Percentiles rank a stretch among this genome's conserved stretches.
phyloP scores from a whole-genome alignment of 2,888 invertebrate species.

The Stenolophus ochropezus region DNA sequence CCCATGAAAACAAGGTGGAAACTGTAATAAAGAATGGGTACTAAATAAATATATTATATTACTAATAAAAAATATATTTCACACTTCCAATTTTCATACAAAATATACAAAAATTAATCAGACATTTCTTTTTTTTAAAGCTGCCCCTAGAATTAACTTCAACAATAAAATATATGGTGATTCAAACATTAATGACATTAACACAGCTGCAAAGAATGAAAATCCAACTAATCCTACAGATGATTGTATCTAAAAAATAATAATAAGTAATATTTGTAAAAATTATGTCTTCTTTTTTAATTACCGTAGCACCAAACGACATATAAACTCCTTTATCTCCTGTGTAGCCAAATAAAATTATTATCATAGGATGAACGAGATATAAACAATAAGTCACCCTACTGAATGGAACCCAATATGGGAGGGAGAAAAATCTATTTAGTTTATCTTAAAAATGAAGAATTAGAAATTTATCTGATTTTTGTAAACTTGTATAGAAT shows the following conservation, averaged over 20 bases:
- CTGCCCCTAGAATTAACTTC: conserved; percentile 21
- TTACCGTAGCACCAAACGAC: conserved; percentile 7
- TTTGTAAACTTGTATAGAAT: too few species aligned
- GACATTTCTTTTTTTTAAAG: not conserved
- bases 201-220: conserved; percentile 38
- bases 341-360: conserved; percentile 9
- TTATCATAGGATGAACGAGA: conserved; percentile 52
- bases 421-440: conserved; percentile 12
- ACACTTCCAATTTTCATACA: too few species aligned
- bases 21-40: too few species aligned
- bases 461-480: too few species aligned
- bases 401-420: conserved; percentile 41
- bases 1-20: too few species aligned
- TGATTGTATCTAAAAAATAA: conserved; percentile 28
- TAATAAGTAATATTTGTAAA: not conserved
- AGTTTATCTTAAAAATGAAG: conserved; percentile 26
- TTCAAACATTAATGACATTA: conserved; percentile 50
- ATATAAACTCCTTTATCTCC: conserved; percentile 33
- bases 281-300: not conserved
- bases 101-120: too few species aligned
- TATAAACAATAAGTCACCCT: conserved; percentile 45
- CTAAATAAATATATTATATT: too few species aligned
- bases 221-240: conserved; percentile 23
- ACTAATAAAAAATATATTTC: too few species aligned
- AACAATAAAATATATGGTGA: conserved; percentile 31